Evolutionary conservation across 2,113 vertebrate species (phyloP).

Genomic region (Procavia capensis): DNA sequence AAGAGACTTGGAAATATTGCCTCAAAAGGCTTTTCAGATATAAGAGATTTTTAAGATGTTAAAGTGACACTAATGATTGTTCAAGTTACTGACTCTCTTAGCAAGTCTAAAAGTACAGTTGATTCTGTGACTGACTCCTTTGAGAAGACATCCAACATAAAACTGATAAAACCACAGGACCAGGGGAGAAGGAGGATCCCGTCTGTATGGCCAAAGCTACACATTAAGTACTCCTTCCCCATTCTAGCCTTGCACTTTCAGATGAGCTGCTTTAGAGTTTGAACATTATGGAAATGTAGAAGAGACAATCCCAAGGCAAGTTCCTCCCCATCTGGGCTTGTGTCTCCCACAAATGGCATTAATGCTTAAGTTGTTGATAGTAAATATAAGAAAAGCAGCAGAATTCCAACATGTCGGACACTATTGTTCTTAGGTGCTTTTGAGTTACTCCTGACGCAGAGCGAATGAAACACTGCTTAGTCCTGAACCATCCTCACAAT

Average conservation of each 20-base stretch:
- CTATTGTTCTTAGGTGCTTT: no score
- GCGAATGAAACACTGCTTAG: no score
- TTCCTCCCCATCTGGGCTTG: background rate
- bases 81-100: background rate
- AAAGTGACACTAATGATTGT: background rate
- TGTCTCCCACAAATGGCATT: background rate
- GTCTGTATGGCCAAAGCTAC: background rate
- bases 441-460: no score
- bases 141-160: background rate
- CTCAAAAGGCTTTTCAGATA: background rate
- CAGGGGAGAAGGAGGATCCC: background rate
- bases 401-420: background rate
- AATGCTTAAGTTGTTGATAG: background rate
- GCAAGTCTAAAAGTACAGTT: background rate
- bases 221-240: background rate
- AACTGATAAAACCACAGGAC: background rate
- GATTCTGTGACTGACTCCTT: background rate
- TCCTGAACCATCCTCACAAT: no score
- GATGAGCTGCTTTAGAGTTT: background rate
- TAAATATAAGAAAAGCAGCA: background rate
- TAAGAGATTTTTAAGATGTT: conserved; percentile 17
- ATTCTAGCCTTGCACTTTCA: background rate
- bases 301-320: background rate
- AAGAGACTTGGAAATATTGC: conserved; percentile 6
- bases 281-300: background rate